A percentile compares a stretch with the other conserved stretches of the same genome.
phyloP scores from a whole-genome alignment of 2,113 vertebrate genomes.

The Urocynchramus pylzowi region DNA sequence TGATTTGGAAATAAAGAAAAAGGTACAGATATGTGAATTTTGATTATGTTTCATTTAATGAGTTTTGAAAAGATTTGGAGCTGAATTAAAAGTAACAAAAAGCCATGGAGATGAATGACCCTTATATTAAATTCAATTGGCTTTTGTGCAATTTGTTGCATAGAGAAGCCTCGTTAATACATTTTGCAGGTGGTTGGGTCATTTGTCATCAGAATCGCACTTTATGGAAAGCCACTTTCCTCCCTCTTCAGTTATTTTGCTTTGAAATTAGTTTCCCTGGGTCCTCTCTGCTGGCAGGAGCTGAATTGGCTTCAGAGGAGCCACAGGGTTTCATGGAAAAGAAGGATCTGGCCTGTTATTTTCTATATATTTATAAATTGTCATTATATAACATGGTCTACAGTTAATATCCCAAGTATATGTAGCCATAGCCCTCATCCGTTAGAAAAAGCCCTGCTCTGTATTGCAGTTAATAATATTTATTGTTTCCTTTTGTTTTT shows the following conservation, averaged over 20 bases:
- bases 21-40: slow-evolving; percentile 58
- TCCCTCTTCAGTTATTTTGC: slow-evolving; percentile 45
- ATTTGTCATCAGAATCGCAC: slow-evolving; percentile 62
- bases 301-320: neutral
- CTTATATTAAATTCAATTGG: slow-evolving; percentile 70
- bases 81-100: slow-evolving; percentile 68
- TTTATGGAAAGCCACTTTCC: slow-evolving; percentile 45
- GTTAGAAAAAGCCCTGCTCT: neutral
- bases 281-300: slow-evolving; percentile 1
- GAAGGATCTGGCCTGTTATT: neutral
- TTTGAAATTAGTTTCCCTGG: slow-evolving; percentile 51
- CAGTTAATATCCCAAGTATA: neutral
- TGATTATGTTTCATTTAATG: slow-evolving; percentile 70
- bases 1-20: neutral
- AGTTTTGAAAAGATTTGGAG: slow-evolving; percentile 70
- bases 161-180: slow-evolving; percentile 68
- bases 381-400: neutral
- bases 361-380: neutral
- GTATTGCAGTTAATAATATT: neutral
- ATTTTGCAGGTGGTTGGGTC: slow-evolving; percentile 57
- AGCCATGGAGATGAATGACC: slow-evolving; percentile 61
- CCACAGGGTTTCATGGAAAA: neutral
- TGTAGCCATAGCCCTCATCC: neutral
- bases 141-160: slow-evolving; percentile 68
- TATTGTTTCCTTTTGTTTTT: slow-evolving; percentile 10